Conservation (phyloP, 2,113 vertebrate species). For the Bothrops jararaca region DNA sequence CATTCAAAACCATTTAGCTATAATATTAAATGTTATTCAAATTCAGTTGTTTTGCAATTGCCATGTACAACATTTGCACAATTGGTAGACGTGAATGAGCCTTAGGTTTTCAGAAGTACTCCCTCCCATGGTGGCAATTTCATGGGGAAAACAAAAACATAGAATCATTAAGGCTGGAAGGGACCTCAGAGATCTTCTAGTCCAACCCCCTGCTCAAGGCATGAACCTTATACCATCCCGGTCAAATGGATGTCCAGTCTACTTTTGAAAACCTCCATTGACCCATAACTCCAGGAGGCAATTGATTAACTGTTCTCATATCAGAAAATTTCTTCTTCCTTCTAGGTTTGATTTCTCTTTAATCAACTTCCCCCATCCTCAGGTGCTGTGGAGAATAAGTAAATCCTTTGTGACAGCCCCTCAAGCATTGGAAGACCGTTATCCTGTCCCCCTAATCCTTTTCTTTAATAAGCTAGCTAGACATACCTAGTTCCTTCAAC, state of each 20-base stretch:
- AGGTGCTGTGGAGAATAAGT: not conserved
- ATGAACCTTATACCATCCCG: not conserved
- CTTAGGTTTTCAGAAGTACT: not conserved
- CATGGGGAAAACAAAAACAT: not conserved
- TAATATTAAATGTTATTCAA: not conserved
- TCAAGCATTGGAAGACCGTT: not conserved
- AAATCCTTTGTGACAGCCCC: not conserved
- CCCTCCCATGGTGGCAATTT: too few species aligned
- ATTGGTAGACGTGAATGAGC: not conserved
- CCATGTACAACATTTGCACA: not conserved
- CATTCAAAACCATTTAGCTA: not conserved
- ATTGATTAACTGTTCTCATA: not conserved
- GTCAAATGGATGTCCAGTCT: not conserved
- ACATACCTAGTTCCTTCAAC: not conserved
- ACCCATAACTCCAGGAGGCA: not conserved
- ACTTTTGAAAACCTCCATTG: not conserved
- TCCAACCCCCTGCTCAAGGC: not conserved
- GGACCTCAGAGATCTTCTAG: not conserved
- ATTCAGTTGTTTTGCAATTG: not conserved
- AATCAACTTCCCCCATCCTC: not conserved
- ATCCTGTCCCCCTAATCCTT: not conserved
- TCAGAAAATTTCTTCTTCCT: not conserved
- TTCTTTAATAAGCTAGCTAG: not conserved
- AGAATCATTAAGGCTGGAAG: not conserved
- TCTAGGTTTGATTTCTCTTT: not conserved